Base-by-base conservation (phyloP, 2,888 invertebrate species). In the Chalcis sispes region DNA sequence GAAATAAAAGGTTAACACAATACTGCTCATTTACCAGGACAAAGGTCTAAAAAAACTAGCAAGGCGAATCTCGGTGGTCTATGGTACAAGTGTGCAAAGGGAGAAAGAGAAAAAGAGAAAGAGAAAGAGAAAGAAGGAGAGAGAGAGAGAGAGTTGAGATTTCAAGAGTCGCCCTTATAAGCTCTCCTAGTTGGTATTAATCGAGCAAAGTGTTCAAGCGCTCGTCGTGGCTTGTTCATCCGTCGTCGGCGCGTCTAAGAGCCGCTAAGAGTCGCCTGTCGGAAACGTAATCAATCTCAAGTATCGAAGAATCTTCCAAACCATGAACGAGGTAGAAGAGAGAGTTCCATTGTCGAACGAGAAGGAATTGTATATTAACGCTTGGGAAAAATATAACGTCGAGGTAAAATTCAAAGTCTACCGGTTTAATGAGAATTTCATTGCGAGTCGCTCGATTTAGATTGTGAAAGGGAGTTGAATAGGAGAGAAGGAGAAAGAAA, bases 231-330 rank as follows among this genome's bases (percentile, higher is more conserved):
- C n/a, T 8, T 46, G 13, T 15, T 46, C 46, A 10, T n/a, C 29
- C 13, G 8, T 25, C 25, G 15, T 42, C 23, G 29, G 7, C 62
- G 52, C 29, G 29, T n/a, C 32, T 20, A 2, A 1, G 25, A 20
- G 13, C 18, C 29, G 36, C 15, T n/a, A n/a, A n/a, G n/a, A n/a
- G n/a, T 48, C 46, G 15, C 2, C 27, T n/a, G 3, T 4, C 42
- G 46, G 66, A 61, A 56, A 59, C 62, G 56, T 65, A 73, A 72
- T 77, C 72, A 73, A 73, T 72, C 64, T 77, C 67, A 20, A 72
- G 69, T 64, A 77, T 70, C 62, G 67, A 15, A 59, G 36, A 56
- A 59, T 52, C n/a, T 56, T 20, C 13, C 59, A 4, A n/a, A 18
- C 3, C 23, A 20, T 8, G n/a, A 62, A 48, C n/a, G n/a, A n/a